Percentiles rank a stretch among this genome's conserved stretches.
Conservation (phyloP, 2,888 invertebrate species). For the Amphipyra tragopoginis region DNA sequence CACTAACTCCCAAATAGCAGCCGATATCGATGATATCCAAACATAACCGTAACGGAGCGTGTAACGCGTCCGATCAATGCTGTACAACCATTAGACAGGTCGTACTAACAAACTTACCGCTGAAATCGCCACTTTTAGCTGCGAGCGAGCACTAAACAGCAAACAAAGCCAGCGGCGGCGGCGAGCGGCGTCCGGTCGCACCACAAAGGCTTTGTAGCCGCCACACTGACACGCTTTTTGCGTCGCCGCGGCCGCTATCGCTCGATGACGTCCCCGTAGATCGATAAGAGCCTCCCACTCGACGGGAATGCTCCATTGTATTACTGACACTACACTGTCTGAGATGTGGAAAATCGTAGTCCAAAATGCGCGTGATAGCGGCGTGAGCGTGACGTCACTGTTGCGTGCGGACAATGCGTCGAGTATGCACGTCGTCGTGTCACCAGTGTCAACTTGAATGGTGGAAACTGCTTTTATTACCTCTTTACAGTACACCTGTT, state of each 20-base stretch:
- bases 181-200: slow-evolving; percentile 85
- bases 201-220: slow-evolving; percentile 87
- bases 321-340: slow-evolving; percentile 86
- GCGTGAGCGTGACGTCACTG: slow-evolving; percentile 62
- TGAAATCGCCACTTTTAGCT: slow-evolving; percentile 85
- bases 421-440: slow-evolving; percentile 53
- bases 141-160: slow-evolving; percentile 83
- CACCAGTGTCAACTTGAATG: slow-evolving; percentile 52
- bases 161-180: slow-evolving; percentile 84
- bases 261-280: slow-evolving; percentile 88
- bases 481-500: slow-evolving; percentile 44
- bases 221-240: slow-evolving; percentile 89
- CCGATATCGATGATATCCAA: slow-evolving; percentile 34
- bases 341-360: slow-evolving; percentile 86
- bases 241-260: slow-evolving; percentile 85
- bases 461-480: slow-evolving; percentile 54
- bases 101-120: slow-evolving; percentile 70
- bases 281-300: slow-evolving; percentile 89
- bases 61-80: slow-evolving; percentile 39
- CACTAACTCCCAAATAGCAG: slow-evolving; percentile 16
- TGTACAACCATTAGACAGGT: slow-evolving; percentile 62
- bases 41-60: slow-evolving; percentile 57
- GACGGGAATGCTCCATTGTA: slow-evolving; percentile 87
- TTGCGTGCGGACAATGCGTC: slow-evolving; percentile 61
- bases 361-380: slow-evolving; percentile 79